Evolutionary conservation across 2,888 invertebrate species (phyloP).

Genomic region (Ormyrus rosae): DNA sequence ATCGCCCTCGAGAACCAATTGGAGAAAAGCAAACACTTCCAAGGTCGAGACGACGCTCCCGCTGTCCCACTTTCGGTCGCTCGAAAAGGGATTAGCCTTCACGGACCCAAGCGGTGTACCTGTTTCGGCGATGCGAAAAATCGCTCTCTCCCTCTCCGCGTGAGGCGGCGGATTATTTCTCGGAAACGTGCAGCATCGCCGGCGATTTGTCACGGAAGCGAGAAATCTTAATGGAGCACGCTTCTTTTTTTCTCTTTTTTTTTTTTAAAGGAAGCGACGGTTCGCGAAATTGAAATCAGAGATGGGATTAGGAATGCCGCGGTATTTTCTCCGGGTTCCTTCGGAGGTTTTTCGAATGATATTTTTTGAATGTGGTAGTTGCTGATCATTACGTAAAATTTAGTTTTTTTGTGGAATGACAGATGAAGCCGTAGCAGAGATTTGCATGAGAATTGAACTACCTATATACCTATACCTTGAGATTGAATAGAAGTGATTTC

Average conservation of each 20-base stretch:
- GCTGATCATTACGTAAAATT: conserved; percentile 44
- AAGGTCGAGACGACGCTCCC: conserved; percentile 32
- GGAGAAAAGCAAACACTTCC: conserved; percentile 41
- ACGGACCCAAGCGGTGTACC: conserved; percentile 17
- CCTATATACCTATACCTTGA: not conserved
- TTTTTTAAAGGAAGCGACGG: conserved; percentile 25
- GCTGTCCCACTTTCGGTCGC: conserved; percentile 45
- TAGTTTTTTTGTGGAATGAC: conserved; percentile 45
- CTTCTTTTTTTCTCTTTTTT: not conserved
- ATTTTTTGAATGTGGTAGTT: no score
- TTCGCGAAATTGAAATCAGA: conserved; percentile 54
- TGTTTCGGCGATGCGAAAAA: conserved; percentile 27
- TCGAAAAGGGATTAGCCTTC: not conserved
- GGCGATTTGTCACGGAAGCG: conserved; percentile 53
- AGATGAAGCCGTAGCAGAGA: conserved; percentile 25
- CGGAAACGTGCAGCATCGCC: conserved; percentile 19
- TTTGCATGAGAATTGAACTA: conserved; percentile 51
- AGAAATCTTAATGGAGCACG: conserved; percentile 42
- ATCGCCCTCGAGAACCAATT: not conserved
- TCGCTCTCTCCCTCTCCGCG: not conserved
- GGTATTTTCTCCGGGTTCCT: not conserved
- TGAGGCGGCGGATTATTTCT: conserved; percentile 24
- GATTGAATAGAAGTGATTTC: conserved; percentile 28
- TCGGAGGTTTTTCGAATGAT: no score
- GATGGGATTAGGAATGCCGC: conserved; percentile 31